Conservation (phyloP, 2,888 invertebrate genomes). For the Callimorpha dominula region DNA sequence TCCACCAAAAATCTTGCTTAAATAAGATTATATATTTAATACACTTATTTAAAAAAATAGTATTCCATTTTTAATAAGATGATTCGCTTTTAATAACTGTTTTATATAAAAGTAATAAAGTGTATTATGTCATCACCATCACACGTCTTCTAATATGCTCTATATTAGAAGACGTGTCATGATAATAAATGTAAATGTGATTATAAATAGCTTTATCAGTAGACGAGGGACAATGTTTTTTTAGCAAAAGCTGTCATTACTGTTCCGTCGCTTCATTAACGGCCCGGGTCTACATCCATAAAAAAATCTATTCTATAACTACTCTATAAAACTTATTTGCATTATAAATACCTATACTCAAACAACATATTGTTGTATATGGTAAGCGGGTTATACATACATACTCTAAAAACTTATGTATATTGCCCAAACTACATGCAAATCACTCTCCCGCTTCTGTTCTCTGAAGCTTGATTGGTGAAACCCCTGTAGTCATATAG, state of each 20-base stretch:
- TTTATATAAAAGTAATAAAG: constrained; percentile 46
- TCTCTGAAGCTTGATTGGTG: neutral
- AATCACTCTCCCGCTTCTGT: neutral
- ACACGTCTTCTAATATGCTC: too few relatives aligned
- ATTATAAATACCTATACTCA: neutral
- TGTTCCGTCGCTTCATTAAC: constrained; percentile 62
- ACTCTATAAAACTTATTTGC: neutral
- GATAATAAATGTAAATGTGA: constrained; percentile 48
- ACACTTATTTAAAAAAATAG: too few relatives aligned
- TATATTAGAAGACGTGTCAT: too few relatives aligned
- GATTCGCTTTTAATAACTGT: neutral
- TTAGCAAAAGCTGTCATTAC: constrained; percentile 55
- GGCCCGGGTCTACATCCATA: constrained; percentile 42
- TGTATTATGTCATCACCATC: constrained; percentile 30
- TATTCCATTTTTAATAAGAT: neutral
- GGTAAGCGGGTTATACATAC: too few relatives aligned
- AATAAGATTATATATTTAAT: too few relatives aligned
- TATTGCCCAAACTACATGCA: neutral
- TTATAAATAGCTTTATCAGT: constrained; percentile 60
- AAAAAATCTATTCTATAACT: constrained; percentile 23
- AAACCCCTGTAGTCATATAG: too few relatives aligned
- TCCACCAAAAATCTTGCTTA: too few relatives aligned
- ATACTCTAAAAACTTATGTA: neutral
- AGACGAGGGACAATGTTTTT: constrained; percentile 54
- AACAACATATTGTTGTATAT: too few relatives aligned